phyloP scores from a whole-genome alignment of 2,797 vertebrate species.

The Halcyon chelicuti region DNA sequence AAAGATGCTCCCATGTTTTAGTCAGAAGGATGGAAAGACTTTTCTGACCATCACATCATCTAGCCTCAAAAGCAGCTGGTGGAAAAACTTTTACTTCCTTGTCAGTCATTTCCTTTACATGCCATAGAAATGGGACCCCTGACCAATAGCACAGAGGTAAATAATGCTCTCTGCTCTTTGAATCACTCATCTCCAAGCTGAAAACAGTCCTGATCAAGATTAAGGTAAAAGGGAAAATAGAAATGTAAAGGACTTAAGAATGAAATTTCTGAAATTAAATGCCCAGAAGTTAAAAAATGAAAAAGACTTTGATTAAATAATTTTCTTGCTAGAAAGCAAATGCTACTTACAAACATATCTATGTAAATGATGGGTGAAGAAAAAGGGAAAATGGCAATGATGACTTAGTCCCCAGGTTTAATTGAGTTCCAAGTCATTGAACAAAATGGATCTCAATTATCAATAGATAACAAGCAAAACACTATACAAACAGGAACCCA shows the following conservation, averaged over 20 bases:
- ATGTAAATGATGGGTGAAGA: background rate
- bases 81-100: background rate
- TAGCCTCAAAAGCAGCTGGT: background rate
- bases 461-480: slow-evolving; percentile 29
- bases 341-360: background rate
- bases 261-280: background rate
- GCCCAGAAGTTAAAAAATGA: background rate
- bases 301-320: background rate
- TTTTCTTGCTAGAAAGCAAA: background rate
- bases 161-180: background rate
- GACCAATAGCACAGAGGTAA: background rate
- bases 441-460: slow-evolving; percentile 20
- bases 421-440: slow-evolving; percentile 46
- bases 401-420: background rate
- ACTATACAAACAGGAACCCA: background rate
- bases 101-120: background rate
- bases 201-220: background rate
- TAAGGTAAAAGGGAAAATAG: background rate
- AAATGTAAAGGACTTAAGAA: background rate
- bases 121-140: background rate
- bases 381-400: background rate
- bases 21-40: background rate
- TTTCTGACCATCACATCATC: background rate
- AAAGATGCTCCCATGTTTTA: background rate
- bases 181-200: background rate